These are phyloP conservation scores for Endomychus coccineus DNA, from an alignment of 2,888 invertebrate genomes.

Conservation along the genomic window DNA sequence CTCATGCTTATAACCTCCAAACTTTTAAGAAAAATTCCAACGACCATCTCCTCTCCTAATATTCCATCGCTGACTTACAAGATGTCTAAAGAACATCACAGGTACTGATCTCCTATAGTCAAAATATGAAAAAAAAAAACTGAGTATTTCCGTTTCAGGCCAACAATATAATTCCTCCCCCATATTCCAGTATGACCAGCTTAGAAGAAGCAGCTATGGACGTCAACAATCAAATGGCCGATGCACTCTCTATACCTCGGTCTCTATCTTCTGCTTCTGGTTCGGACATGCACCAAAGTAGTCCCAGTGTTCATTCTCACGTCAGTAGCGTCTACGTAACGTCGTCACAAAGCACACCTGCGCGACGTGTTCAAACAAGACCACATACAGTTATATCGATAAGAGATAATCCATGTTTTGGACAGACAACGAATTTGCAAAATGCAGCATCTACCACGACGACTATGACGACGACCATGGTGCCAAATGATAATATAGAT, in stretches of 20 bases:
- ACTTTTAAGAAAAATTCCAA: too few relatives aligned
- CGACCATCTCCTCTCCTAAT: too few relatives aligned
- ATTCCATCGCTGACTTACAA: too few relatives aligned
- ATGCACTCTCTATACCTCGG: conserved; percentile 12
- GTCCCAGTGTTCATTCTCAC: conserved; percentile 35
- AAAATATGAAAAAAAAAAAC: too few relatives aligned
- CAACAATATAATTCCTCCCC: conserved; percentile 75
- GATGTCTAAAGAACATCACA: too few relatives aligned
- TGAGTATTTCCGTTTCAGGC: conserved; percentile 54
- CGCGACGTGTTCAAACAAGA: conserved; percentile 18
- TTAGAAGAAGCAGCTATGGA: conserved; percentile 52
- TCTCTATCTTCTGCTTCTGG: conserved; percentile 28
- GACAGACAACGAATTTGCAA: conserved; percentile 26
- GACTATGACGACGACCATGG: not conserved
- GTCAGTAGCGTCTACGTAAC: conserved; percentile 20
- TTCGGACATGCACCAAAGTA: conserved; percentile 34
- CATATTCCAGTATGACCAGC: conserved; percentile 73
- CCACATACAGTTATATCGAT: conserved; percentile 29
- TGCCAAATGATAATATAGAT: too few relatives aligned
- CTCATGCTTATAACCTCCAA: too few relatives aligned
- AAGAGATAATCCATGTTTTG: conserved; percentile 33
- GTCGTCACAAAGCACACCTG: conserved; percentile 22
- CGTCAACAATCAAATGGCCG: conserved; percentile 13
- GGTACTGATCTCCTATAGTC: too few relatives aligned
- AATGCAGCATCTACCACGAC: conserved; percentile 1